These are phyloP conservation scores for Meloe dianella DNA, from an alignment of 2,888 invertebrate genomes.

Conservation along the genomic window DNA sequence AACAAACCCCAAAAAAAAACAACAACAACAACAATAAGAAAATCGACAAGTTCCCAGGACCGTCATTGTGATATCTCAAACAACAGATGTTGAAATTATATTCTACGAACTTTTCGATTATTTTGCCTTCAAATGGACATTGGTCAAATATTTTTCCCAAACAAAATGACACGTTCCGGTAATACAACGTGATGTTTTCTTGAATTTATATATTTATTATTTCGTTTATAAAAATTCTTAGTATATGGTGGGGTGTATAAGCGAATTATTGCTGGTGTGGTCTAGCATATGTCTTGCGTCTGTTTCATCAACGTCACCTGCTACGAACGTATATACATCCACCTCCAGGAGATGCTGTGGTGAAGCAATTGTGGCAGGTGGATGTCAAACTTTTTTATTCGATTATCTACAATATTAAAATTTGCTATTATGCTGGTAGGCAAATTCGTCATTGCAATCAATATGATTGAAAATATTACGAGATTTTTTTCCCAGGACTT, in stretches of 20 bases:
- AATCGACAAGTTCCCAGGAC: conserved; percentile 15
- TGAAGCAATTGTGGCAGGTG: conserved; percentile 27
- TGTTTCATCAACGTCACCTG: conserved; percentile 25
- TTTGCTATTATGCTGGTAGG: not conserved
- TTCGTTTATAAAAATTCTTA: not conserved
- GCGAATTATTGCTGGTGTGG: conserved; percentile 13
- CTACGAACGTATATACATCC: conserved; percentile 10
- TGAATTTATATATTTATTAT: not conserved
- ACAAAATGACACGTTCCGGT: not conserved
- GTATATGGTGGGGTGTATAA: not conserved
- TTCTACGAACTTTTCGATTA: not conserved
- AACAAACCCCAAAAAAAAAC: not conserved
- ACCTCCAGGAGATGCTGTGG: conserved; percentile 33
- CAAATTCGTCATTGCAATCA: not conserved
- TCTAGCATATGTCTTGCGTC: conserved; percentile 27
- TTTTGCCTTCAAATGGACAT: not conserved
- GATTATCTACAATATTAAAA: not conserved
- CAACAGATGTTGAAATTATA: conserved; percentile 13
- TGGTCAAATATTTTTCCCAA: conserved; percentile 3
- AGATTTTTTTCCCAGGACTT: not conserved
- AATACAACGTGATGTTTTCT: not conserved
- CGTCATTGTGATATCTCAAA: conserved; percentile 20
- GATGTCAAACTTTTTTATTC: not conserved
- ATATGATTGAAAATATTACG: not conserved
- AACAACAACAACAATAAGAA: not conserved